Conservation (phyloP, 2,113 vertebrate species). For the Anser cygnoides region DNA sequence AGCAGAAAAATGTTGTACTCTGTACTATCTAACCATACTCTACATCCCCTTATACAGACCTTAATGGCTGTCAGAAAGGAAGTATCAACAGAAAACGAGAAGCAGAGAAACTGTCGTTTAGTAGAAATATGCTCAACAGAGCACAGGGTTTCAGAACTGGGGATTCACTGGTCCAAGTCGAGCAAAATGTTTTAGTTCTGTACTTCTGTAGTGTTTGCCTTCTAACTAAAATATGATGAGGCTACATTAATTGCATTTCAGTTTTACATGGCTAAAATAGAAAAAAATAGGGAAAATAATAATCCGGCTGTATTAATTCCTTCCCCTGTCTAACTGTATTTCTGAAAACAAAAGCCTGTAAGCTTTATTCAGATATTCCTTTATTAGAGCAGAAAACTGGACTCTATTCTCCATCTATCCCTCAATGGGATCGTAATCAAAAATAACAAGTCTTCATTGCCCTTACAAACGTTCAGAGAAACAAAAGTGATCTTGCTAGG, state of each 20-base stretch:
- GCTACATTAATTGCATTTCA: background rate
- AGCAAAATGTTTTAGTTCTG: background rate
- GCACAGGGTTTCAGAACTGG: background rate
- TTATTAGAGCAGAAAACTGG: background rate
- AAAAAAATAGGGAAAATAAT: background rate
- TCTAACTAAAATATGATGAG: background rate
- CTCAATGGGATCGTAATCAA: background rate
- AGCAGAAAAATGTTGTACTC: background rate
- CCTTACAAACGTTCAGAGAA: background rate
- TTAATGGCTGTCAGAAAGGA: background rate
- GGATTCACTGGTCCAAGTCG: background rate
- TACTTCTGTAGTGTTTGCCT: background rate
- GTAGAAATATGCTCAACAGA: background rate
- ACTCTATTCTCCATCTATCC: background rate
- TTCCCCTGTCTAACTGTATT: background rate
- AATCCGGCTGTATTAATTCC: background rate
- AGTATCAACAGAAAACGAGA: background rate
- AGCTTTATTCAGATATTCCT: background rate
- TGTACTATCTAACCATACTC: background rate
- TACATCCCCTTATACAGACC: background rate
- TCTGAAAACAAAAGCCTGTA: background rate
- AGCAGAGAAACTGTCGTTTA: background rate
- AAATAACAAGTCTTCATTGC: background rate
- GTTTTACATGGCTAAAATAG: background rate
- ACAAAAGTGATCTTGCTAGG: background rate